Evolutionary conservation across 2,797 vertebrate species (phyloP).

Genomic region (Catamblyrhynchus diadema): DNA sequence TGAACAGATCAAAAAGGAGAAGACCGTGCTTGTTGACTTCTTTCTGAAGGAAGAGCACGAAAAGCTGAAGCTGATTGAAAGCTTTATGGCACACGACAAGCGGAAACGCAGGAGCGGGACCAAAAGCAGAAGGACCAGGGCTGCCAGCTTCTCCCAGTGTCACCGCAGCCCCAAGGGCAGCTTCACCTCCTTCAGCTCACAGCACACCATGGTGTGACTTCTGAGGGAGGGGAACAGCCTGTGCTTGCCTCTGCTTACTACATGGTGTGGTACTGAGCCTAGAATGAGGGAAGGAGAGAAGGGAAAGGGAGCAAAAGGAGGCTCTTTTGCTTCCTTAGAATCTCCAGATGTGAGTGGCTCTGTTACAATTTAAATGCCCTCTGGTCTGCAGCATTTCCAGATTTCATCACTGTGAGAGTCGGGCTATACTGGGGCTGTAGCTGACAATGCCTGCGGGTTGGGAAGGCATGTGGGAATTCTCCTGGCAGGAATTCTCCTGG

Average conservation of each 20-base stretch:
- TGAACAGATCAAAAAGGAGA: slow-evolving; percentile 93
- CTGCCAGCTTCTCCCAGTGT: slow-evolving; percentile 84
- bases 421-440: background rate
- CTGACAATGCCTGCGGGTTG: background rate
- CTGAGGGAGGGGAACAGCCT: background rate
- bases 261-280: background rate
- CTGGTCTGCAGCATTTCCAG: background rate
- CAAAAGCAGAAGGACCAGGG: slow-evolving; percentile 67
- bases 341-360: background rate
- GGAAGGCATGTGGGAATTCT: background rate
- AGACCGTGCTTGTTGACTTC: slow-evolving; percentile 89
- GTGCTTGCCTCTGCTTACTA: background rate
- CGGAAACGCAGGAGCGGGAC: background rate
- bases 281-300: background rate
- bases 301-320: background rate
- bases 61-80: slow-evolving; percentile 89
- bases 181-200: slow-evolving; percentile 75
- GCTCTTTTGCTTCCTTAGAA: background rate
- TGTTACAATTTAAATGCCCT: background rate
- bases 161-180: slow-evolving; percentile 72
- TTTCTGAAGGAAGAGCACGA: slow-evolving; percentile 93
- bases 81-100: slow-evolving; percentile 77
- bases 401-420: background rate
- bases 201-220: slow-evolving; percentile 90
- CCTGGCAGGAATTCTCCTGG: background rate